These are phyloP conservation scores for Scylla paramamosain DNA, from an alignment of 1,140 invertebrate genomes.

Conservation along the genomic window DNA sequence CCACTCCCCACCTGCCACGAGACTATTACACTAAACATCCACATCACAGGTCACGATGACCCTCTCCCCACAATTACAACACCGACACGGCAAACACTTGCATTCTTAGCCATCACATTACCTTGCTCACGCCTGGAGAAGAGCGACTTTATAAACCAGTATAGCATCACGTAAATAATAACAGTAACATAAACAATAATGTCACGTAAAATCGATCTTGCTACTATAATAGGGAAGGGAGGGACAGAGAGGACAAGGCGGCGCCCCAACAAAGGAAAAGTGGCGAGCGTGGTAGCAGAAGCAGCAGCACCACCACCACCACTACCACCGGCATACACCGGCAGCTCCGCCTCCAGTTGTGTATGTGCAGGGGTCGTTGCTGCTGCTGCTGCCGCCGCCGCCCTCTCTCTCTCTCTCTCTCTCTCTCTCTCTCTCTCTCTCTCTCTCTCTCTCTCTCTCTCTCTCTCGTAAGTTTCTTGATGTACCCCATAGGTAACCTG, in stretches of 20 bases:
- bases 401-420: too few relatives aligned
- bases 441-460: too few relatives aligned
- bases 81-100: not conserved
- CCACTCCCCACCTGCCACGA: not conserved
- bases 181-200: not conserved
- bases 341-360: too few relatives aligned
- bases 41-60: not conserved
- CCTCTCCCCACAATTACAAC: not conserved
- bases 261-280: not conserved
- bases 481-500: too few relatives aligned
- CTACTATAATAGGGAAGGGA: not conserved
- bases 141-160: not conserved
- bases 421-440: too few relatives aligned
- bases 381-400: too few relatives aligned
- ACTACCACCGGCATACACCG: too few relatives aligned
- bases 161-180: not conserved
- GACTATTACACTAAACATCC: not conserved
- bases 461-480: too few relatives aligned
- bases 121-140: too few relatives aligned
- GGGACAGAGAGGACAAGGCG: not conserved
- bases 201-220: not conserved
- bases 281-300: not conserved
- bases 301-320: too few relatives aligned
- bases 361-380: too few relatives aligned
- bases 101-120: not conserved